These are phyloP conservation scores for Ammodytes marinus DNA, from an alignment of 2,113 vertebrate genomes.

Conservation along the genomic window DNA sequence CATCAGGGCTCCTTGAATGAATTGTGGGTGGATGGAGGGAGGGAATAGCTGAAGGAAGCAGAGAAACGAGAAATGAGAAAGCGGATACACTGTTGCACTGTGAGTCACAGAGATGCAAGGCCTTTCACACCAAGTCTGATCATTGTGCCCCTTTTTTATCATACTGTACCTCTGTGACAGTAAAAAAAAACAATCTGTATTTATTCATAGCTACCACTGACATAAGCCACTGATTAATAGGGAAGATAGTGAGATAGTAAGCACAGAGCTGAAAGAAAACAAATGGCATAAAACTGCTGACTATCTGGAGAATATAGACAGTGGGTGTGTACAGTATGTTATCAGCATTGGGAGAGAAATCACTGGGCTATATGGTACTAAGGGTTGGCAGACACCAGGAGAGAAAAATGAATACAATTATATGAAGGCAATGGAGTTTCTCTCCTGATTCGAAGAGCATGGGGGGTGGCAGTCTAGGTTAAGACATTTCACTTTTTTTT, in stretches of 20 bases:
- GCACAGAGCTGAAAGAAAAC: neutral
- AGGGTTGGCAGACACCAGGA: neutral
- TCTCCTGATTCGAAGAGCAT: neutral
- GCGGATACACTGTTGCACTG: slow-evolving; percentile 40
- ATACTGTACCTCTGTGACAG: neutral
- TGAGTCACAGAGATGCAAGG: neutral
- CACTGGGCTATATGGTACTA: neutral
- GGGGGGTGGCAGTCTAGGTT: too few species aligned
- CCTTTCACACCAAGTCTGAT: slow-evolving; percentile 1
- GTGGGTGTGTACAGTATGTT: neutral
- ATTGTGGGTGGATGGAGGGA: slow-evolving; percentile 32
- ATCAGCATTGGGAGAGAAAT: neutral
- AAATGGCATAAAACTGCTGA: slow-evolving; percentile 4
- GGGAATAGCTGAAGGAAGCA: slow-evolving; percentile 34
- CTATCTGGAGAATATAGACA: neutral
- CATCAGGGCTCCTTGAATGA: slow-evolving; percentile 48
- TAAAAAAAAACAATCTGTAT: neutral
- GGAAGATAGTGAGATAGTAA: neutral
- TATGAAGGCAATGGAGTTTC: neutral
- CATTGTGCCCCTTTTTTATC: slow-evolving; percentile 4
- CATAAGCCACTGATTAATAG: neutral
- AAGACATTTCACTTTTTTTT: neutral
- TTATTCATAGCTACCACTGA: neutral
- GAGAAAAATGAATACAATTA: neutral
- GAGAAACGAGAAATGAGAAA: slow-evolving; percentile 20